Evolutionary conservation across 2,113 vertebrate genomes (phyloP).

Genomic region (Athene cunicularia): DNA sequence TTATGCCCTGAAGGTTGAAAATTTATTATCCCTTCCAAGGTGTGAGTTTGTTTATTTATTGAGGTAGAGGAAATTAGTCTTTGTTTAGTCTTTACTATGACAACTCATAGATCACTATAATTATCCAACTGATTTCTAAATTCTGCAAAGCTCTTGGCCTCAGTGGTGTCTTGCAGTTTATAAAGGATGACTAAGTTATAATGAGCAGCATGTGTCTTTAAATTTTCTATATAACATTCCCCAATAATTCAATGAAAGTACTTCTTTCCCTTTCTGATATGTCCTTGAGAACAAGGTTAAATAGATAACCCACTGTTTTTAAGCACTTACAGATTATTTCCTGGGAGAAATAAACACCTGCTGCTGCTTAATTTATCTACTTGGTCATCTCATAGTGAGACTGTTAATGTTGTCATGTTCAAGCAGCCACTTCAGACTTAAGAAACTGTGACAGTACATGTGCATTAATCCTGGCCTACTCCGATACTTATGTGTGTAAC

Average conservation of each 20-base stretch:
- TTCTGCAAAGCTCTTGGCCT: neutral
- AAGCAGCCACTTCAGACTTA: neutral
- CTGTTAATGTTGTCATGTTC: neutral
- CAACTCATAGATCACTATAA: slow-evolving; percentile 5
- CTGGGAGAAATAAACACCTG: neutral
- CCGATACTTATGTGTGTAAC: neutral
- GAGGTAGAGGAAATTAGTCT: neutral
- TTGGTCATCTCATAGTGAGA: neutral
- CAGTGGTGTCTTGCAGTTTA: neutral
- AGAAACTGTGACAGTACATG: neutral
- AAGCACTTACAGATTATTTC: neutral
- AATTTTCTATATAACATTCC: neutral
- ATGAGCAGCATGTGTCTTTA: neutral
- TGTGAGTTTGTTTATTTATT: neutral
- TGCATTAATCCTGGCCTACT: neutral
- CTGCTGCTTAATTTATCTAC: slow-evolving; percentile 13
- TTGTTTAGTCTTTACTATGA: slow-evolving; percentile 23
- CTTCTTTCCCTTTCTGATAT: neutral
- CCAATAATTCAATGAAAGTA: neutral
- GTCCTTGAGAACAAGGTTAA: slow-evolving; percentile 31
- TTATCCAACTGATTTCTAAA: slow-evolving; percentile 29
- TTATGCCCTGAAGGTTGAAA: neutral
- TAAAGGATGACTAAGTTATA: neutral
- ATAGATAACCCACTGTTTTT: neutral
- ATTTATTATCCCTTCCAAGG: neutral